Conservation (phyloP, 1,140 invertebrate species). For the Ceratoteleas bidentatus region DNA sequence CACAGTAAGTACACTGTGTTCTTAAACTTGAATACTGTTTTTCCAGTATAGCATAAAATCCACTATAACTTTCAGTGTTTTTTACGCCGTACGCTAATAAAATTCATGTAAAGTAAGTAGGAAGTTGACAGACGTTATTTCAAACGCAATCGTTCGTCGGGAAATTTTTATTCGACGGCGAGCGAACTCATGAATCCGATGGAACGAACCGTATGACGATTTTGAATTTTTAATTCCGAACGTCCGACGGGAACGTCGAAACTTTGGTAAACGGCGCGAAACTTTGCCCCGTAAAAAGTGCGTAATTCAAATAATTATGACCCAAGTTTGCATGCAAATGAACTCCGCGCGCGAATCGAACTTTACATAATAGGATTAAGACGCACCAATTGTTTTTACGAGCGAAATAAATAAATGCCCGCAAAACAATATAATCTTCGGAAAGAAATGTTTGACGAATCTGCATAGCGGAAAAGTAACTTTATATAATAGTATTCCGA, state of each 20-base stretch:
- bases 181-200: neutral
- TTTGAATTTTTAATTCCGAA: slow-evolving; percentile 3
- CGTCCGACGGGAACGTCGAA: neutral
- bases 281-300: slow-evolving; percentile 5
- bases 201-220: neutral
- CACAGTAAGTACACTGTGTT: too few species aligned
- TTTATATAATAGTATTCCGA: slow-evolving; percentile 55
- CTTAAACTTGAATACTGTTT: too few species aligned
- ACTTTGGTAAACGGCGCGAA: neutral
- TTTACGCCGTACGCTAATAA: too few species aligned
- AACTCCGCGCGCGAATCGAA: slow-evolving; percentile 16
- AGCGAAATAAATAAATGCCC: slow-evolving; percentile 45
- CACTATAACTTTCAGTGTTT: too few species aligned
- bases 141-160: neutral
- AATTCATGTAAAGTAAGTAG: too few species aligned
- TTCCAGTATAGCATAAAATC: too few species aligned
- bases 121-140: neutral
- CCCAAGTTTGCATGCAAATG: slow-evolving; percentile 42
- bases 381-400: slow-evolving; percentile 39
- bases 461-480: slow-evolving; percentile 42
- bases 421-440: slow-evolving; percentile 39
- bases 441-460: slow-evolving; percentile 51
- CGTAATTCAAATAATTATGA: slow-evolving; percentile 32
- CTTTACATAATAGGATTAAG: slow-evolving; percentile 36
- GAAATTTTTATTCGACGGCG: too few species aligned